Evolutionary conservation across 2,888 invertebrate species (phyloP).

Genomic region (Pammene aurita): DNA sequence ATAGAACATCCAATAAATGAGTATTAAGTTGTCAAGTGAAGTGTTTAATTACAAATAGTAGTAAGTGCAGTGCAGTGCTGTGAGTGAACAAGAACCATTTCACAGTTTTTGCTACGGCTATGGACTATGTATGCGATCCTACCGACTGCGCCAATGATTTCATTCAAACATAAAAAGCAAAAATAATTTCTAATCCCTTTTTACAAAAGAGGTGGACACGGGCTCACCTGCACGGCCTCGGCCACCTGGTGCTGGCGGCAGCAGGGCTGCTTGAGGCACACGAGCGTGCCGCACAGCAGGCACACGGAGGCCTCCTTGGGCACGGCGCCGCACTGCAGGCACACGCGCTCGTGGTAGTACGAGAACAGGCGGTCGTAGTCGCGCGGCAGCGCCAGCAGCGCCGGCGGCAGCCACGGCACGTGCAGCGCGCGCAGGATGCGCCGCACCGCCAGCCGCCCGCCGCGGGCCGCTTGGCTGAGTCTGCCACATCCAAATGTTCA

Average conservation of each 20-base stretch:
- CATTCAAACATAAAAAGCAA: too few species aligned
- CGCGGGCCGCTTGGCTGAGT: constrained; percentile 61
- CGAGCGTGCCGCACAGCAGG: constrained; percentile 95
- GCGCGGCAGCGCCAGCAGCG: constrained; percentile 91
- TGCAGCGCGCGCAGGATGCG: constrained; percentile 89
- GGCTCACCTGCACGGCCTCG: constrained; percentile 90
- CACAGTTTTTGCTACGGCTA: too few species aligned
- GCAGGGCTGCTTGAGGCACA: constrained; percentile 95
- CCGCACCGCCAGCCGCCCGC: constrained; percentile 79
- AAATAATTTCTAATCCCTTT: too few species aligned
- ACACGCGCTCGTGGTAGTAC: constrained; percentile 95
- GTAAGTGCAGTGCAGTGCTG: too few species aligned
- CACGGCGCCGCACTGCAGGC: constrained; percentile 93
- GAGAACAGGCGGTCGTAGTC: constrained; percentile 92
- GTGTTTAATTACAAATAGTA: too few species aligned
- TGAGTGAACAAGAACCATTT: too few species aligned
- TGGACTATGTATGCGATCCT: background rate
- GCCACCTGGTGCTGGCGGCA: constrained; percentile 92
- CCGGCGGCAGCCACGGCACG: constrained; percentile 91
- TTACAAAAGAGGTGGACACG: too few species aligned
- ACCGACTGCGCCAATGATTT: constrained; percentile 1
- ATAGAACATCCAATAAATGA: too few species aligned
- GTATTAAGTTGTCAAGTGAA: too few species aligned
- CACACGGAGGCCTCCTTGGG: constrained; percentile 95
- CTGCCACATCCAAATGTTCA: constrained; percentile 28